Percentiles rank a stretch among this genome's conserved stretches.
Evolutionary conservation across 2,888 invertebrate genomes (phyloP).

Genomic region (Busseola fusca): DNA sequence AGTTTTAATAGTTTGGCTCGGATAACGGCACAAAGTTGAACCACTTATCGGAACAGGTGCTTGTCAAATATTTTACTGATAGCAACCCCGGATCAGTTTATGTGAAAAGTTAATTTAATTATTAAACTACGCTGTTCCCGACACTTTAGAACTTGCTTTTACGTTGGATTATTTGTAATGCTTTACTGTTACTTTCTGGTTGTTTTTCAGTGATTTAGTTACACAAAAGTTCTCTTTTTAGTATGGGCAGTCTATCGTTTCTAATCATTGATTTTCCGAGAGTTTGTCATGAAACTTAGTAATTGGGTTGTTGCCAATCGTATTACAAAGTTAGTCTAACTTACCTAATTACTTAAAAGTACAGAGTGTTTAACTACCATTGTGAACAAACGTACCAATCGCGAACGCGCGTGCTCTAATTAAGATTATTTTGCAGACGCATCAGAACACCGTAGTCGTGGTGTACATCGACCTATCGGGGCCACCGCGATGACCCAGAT

Average conservation of each 20-base stretch:
- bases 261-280: background rate
- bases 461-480: background rate
- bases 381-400: background rate
- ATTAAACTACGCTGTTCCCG: conserved; percentile 31
- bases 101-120: conserved; percentile 60
- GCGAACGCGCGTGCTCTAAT: background rate
- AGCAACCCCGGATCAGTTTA: conserved; percentile 51
- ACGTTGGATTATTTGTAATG: conserved; percentile 13
- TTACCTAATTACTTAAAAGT: too few species aligned
- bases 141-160: conserved; percentile 27
- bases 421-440: background rate
- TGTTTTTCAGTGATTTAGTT: background rate
- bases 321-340: too few species aligned
- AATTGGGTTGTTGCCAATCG: background rate
- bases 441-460: background rate
- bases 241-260: background rate
- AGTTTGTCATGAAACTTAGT: background rate
- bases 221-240: too few species aligned
- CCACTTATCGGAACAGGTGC: conserved; percentile 60
- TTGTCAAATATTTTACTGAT: conserved; percentile 62
- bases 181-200: background rate
- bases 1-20: conserved; percentile 62
- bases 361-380: background rate
- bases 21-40: conserved; percentile 53
- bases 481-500: background rate